These are phyloP conservation scores for Eilema griseolum DNA, from an alignment of 2,888 invertebrate species.

Conservation along the genomic window DNA sequence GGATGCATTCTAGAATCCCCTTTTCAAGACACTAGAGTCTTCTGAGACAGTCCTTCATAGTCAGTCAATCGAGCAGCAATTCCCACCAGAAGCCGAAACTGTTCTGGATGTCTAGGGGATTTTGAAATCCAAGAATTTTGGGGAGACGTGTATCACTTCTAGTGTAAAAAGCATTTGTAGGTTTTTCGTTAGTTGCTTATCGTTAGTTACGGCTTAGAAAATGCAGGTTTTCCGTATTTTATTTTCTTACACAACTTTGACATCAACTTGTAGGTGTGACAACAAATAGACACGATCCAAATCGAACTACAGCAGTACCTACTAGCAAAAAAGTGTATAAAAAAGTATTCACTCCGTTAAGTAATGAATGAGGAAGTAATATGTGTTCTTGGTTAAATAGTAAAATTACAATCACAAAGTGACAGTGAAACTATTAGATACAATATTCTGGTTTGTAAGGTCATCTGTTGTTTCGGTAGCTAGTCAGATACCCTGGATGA, in stretches of 20 bases:
- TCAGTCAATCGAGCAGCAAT: background rate
- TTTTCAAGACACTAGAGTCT: too few relatives aligned
- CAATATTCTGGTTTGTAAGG: background rate
- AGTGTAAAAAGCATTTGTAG: background rate
- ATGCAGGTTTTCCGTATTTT: background rate
- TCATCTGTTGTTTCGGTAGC: background rate
- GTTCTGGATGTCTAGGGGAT: background rate
- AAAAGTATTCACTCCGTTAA: slow-evolving; percentile 8
- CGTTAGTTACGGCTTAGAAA: background rate
- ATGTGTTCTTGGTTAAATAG: background rate
- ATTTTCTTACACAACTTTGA: background rate
- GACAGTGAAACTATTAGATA: background rate
- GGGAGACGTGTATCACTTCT: background rate
- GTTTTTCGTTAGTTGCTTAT: background rate
- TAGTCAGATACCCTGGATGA: background rate
- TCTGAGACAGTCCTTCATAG: too few relatives aligned
- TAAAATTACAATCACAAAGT: slow-evolving; percentile 12
- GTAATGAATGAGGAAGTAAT: slow-evolving; percentile 10
- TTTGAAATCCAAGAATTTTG: too few relatives aligned
- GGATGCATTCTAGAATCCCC: background rate
- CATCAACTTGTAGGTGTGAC: background rate
- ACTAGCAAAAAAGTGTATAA: slow-evolving; percentile 2
- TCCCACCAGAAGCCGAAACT: background rate
- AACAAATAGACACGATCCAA: background rate
- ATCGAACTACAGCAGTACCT: background rate